A percentile compares a stretch with the other conserved stretches of the same genome.
Conservation (phyloP, 1,140 invertebrate genomes). For the Caerostris darwini region DNA sequence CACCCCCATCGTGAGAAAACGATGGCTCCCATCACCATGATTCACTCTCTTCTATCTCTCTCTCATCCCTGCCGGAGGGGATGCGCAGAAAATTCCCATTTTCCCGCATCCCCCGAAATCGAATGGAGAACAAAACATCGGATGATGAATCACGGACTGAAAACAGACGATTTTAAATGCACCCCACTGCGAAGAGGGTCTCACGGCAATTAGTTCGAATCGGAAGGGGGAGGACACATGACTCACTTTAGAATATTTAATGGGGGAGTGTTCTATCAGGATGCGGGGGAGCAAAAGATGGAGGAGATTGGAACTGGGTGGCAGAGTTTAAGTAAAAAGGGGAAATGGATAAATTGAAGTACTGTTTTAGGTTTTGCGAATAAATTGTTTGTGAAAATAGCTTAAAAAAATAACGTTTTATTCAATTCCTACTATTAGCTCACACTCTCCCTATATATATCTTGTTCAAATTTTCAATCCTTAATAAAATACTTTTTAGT, state of each 20-base stretch:
- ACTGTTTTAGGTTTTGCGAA: too few species aligned
- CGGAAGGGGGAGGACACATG: neutral
- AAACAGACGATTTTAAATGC: conserved; percentile 45
- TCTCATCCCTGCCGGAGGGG: neutral
- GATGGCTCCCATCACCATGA: neutral
- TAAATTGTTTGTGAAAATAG: too few species aligned
- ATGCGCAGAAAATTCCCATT: neutral
- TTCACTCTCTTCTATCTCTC: neutral
- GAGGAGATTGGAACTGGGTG: too few species aligned
- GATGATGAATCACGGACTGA: conserved; percentile 28
- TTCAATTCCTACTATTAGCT: too few species aligned
- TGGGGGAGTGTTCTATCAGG: neutral
- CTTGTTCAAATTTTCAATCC: too few species aligned
- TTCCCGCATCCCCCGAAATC: neutral
- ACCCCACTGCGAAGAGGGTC: neutral
- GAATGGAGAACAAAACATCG: neutral
- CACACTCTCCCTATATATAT: too few species aligned
- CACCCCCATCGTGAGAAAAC: neutral
- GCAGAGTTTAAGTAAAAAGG: too few species aligned
- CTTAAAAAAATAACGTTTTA: too few species aligned
- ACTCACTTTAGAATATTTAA: neutral
- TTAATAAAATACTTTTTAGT: too few species aligned
- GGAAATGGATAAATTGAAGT: too few species aligned
- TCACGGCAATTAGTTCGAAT: conserved; percentile 9
- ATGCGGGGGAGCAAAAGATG: neutral